Percentiles rank a stretch among this genome's conserved stretches.
Conservation (phyloP, 2,113 vertebrate genomes). For the Propithecus coquereli region DNA sequence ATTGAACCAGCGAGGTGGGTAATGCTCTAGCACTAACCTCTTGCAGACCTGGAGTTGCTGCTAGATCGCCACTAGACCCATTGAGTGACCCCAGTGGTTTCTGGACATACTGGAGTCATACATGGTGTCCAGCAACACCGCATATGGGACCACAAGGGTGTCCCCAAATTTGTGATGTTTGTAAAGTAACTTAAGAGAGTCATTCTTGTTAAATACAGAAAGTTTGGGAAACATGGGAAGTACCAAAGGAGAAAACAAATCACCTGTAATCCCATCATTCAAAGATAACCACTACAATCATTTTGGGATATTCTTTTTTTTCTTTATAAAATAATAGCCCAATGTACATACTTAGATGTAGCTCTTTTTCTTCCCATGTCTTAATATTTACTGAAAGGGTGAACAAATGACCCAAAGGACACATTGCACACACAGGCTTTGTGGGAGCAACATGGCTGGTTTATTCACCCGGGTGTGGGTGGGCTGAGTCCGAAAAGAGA, state of each 20-base stretch:
- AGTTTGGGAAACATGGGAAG: not conserved
- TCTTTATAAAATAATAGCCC: not conserved
- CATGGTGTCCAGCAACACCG: not conserved
- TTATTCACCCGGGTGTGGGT: too few relatives aligned
- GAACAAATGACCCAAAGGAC: too few relatives aligned
- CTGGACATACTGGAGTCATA: not conserved
- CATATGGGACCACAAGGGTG: not conserved
- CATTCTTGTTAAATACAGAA: not conserved
- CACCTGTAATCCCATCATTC: not conserved
- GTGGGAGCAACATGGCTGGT: too few relatives aligned
- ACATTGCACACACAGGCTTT: too few relatives aligned
- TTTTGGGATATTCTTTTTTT: constrained; percentile 11
- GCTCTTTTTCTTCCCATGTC: not conserved
- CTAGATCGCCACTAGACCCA: not conserved
- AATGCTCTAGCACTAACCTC: not conserved
- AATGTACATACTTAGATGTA: not conserved
- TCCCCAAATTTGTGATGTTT: not conserved
- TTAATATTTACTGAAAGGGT: not conserved
- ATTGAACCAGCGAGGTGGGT: not conserved
- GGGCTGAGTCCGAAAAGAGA: too few relatives aligned
- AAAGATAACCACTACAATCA: not conserved
- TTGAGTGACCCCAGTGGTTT: not conserved
- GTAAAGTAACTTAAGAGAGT: constrained; percentile 3
- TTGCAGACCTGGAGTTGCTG: not conserved
- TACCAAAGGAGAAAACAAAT: constrained; percentile 1